Evolutionary conservation across 2,797 vertebrate genomes (phyloP).

Genomic region (Melanotaenia trifasciata): DNA sequence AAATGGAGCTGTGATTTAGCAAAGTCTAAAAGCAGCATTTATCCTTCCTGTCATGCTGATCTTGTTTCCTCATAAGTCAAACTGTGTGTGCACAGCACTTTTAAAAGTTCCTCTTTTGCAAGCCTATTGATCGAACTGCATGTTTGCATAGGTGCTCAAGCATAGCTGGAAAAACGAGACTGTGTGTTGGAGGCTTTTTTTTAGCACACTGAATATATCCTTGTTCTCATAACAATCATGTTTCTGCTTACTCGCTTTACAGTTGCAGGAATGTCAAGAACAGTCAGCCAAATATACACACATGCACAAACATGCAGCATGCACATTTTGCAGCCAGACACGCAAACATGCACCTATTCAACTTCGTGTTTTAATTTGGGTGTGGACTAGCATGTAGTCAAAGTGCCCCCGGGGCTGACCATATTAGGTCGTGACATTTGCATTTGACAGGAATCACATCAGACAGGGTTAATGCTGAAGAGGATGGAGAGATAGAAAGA

Average conservation of each 20-base stretch:
- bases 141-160: conserved; percentile 61
- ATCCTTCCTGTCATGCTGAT: not conserved
- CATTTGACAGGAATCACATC: conserved; percentile 83
- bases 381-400: conserved; percentile 82
- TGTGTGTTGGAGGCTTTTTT: conserved; percentile 76
- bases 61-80: not conserved
- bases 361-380: conserved; percentile 90
- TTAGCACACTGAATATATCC: conserved; percentile 86
- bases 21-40: conserved; percentile 10
- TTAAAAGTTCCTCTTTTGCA: conserved; percentile 25
- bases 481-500: conserved; percentile 77
- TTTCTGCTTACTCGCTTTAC: conserved; percentile 71
- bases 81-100: conserved; percentile 43
- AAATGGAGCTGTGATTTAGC: not conserved
- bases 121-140: conserved; percentile 66
- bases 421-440: conserved; percentile 89
- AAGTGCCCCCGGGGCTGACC: conserved; percentile 83
- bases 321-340: conserved; percentile 4
- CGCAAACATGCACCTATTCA: conserved; percentile 50
- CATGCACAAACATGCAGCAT: conserved; percentile 5
- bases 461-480: conserved; percentile 86
- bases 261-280: conserved; percentile 91
- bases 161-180: conserved; percentile 35
- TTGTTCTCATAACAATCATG: conserved; percentile 84
- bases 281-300: conserved; percentile 52